phyloP scores from a whole-genome alignment of 2,797 vertebrate species.

The Pipistrellus pygmaeus region DNA sequence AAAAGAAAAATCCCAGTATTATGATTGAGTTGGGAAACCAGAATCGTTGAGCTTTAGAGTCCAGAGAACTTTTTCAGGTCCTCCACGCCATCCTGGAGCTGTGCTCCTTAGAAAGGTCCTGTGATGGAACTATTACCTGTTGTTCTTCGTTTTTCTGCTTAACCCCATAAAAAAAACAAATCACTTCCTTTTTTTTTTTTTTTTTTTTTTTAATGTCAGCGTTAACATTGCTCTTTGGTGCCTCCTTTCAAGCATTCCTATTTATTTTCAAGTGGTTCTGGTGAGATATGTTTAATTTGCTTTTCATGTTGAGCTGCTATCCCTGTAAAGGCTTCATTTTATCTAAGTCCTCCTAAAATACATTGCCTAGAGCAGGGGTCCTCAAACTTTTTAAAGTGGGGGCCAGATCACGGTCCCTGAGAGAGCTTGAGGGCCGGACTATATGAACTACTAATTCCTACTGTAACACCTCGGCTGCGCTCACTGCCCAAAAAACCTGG shows the following conservation, averaged over 20 bases:
- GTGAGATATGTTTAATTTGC: conserved; percentile 4
- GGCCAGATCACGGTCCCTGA: too few species aligned
- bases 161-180: background rate
- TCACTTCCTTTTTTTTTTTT: background rate
- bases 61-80: conserved; percentile 30
- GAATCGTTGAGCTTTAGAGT: conserved; percentile 33
- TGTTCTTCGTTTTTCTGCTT: conserved; percentile 36
- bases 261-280: conserved; percentile 31
- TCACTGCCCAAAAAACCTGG: too few species aligned
- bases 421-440: too few species aligned
- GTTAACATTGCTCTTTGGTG: background rate
- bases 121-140: background rate
- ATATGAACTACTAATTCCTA: too few species aligned
- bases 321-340: conserved; percentile 36
- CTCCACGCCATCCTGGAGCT: background rate
- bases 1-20: background rate
- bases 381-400: too few species aligned
- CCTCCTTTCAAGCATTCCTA: conserved; percentile 43
- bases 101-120: conserved; percentile 13
- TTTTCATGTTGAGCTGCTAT: conserved; percentile 48
- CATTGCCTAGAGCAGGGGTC: conserved; percentile 29
- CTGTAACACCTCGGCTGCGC: too few species aligned
- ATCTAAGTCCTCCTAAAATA: conserved; percentile 22
- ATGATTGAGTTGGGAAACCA: background rate
- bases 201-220: conserved; percentile 21